Conservation (phyloP, 2,888 invertebrate genomes). For the Cantharis rufa region DNA sequence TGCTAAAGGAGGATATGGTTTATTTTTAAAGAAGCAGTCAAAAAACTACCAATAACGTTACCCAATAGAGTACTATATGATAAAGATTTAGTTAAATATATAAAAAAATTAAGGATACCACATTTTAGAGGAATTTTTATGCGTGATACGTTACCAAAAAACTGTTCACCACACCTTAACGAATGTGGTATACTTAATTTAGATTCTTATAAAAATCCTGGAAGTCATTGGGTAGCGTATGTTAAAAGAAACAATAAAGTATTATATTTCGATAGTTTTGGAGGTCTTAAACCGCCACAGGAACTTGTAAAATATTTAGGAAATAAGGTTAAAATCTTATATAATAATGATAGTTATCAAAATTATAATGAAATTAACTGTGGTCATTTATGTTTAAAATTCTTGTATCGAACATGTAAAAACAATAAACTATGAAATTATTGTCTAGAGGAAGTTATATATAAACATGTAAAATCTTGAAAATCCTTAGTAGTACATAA, state of each 20-base stretch:
- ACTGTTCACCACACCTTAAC: constrained; percentile 10
- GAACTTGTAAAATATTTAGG: constrained; percentile 26
- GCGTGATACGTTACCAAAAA: constrained; percentile 34
- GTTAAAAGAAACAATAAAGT: constrained; percentile 40
- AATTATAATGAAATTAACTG: constrained; percentile 9
- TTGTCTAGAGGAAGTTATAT: not conserved
- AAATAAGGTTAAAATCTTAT: not conserved
- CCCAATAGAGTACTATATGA: constrained; percentile 36
- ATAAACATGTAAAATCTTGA: not conserved
- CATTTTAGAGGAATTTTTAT: constrained; percentile 42
- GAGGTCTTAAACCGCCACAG: constrained; percentile 43
- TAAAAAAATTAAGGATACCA: constrained; percentile 14
- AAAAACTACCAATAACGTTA: constrained; percentile 9
- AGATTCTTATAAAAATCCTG: constrained; percentile 36
- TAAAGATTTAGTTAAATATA: constrained; percentile 33
- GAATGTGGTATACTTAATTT: constrained; percentile 45
- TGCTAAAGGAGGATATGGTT: not conserved
- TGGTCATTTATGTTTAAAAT: constrained; percentile 31
- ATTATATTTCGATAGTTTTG: constrained; percentile 50
- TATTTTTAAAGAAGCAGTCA: constrained; percentile 7
- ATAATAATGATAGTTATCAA: constrained; percentile 17
- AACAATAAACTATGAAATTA: not conserved
- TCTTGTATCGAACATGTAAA: constrained; percentile 1
- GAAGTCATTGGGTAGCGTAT: constrained; percentile 50
- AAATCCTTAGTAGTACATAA: not conserved